A percentile compares a stretch with the other conserved stretches of the same genome.
Conservation (phyloP, 2,888 invertebrate species). For the Lepidocyrtoides sp. region DNA sequence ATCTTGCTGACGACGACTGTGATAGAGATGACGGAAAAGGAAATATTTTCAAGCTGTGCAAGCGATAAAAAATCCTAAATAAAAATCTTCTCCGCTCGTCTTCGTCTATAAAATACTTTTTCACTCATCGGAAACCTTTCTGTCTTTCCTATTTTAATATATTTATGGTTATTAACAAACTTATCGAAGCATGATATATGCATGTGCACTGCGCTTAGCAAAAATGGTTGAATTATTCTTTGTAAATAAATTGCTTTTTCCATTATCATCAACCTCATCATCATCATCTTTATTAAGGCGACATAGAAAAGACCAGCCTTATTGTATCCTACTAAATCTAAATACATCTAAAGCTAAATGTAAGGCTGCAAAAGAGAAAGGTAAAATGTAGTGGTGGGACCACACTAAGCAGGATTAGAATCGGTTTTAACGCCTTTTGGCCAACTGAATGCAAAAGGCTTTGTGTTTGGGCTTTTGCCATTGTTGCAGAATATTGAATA, state of each 20-base stretch:
- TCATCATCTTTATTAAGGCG: neutral
- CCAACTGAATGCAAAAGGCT: constrained; percentile 12
- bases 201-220: neutral
- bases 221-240: neutral
- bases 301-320: no score
- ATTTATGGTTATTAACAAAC: neutral
- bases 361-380: neutral
- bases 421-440: constrained; percentile 36
- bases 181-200: neutral
- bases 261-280: neutral
- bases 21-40: neutral
- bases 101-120: neutral
- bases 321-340: neutral
- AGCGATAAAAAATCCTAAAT: constrained; percentile 26
- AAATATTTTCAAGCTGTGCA: neutral
- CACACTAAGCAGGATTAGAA: constrained; percentile 8
- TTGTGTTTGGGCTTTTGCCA: neutral
- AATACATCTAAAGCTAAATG: no score
- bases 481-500: constrained; percentile 28
- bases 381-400: neutral
- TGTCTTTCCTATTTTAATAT: no score
- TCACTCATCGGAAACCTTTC: no score
- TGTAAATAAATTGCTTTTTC: neutral
- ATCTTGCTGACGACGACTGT: neutral
- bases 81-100: neutral